Percentiles rank a stretch among this genome's conserved stretches.
phyloP scores from a whole-genome alignment of 2,113 vertebrate species.

The Butorides virescens region DNA sequence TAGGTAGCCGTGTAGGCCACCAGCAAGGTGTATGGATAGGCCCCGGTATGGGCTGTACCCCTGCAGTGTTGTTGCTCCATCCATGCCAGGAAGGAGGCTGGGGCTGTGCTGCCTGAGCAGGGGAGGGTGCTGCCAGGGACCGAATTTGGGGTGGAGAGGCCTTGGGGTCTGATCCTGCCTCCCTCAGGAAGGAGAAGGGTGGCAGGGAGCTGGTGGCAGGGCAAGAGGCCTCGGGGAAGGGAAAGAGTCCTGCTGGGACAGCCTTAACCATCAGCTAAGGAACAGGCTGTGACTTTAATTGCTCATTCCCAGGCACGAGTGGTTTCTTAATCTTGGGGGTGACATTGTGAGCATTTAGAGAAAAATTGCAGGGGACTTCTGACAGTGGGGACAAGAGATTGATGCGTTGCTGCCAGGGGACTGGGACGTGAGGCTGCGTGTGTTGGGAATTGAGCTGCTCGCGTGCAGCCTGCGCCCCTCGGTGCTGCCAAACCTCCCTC shows the following conservation, averaged over 20 bases:
- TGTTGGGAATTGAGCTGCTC: not conserved
- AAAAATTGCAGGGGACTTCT: not conserved
- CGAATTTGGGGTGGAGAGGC: not conserved
- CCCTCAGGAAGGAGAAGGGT: not conserved
- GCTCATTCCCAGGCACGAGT: not conserved
- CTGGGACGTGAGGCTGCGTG: fast-evolving
- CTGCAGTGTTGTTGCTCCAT: not conserved
- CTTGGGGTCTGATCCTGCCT: not conserved
- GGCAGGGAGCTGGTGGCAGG: not conserved
- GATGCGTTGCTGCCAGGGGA: not conserved
- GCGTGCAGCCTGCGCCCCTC: fast-evolving
- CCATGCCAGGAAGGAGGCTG: not conserved
- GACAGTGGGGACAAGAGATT: not conserved
- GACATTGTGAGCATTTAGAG: not conserved
- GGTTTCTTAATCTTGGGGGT: not conserved
- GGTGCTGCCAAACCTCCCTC: not conserved
- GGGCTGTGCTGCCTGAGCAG: not conserved
- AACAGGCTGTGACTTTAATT: not conserved
- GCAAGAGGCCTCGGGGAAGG: not conserved
- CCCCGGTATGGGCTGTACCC: not conserved
- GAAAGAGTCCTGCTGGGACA: not conserved
- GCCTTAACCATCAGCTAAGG: not conserved
- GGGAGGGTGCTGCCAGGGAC: fast-evolving
- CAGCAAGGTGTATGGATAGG: not conserved
- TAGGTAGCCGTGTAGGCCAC: not conserved